Percentiles rank a stretch among this genome's conserved stretches.
These are phyloP conservation scores for Eudemis profundana DNA, from an alignment of 2,888 invertebrate genomes.

Conservation along the genomic window DNA sequence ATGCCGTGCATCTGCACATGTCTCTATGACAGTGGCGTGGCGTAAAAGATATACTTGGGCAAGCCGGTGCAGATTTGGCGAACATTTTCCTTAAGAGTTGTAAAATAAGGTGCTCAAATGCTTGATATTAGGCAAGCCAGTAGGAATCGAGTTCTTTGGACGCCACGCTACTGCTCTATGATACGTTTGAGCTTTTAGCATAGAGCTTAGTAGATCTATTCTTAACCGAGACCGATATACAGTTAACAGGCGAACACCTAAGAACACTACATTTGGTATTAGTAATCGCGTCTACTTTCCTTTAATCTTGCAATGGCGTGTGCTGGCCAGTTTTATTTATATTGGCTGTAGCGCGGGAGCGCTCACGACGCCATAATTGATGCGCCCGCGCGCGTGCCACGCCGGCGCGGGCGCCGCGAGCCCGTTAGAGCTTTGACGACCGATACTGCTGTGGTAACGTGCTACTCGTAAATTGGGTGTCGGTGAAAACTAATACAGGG, in stretches of 20 bases:
- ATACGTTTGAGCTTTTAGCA: too few species aligned
- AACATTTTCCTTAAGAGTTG: too few species aligned
- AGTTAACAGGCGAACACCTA: not conserved
- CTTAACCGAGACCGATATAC: too few species aligned
- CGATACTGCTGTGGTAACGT: slow-evolving; percentile 29
- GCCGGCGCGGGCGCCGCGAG: slow-evolving; percentile 51
- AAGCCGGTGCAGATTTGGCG: too few species aligned
- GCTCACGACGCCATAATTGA: slow-evolving; percentile 83
- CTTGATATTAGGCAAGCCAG: too few species aligned
- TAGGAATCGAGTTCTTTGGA: too few species aligned
- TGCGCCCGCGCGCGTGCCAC: slow-evolving; percentile 71
- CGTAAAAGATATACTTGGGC: too few species aligned
- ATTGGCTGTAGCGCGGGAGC: slow-evolving; percentile 81
- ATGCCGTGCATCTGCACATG: too few species aligned
- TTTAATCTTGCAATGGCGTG: slow-evolving; percentile 52
- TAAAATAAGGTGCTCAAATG: too few species aligned
- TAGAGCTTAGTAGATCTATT: too few species aligned
- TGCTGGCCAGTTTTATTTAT: slow-evolving; percentile 80
- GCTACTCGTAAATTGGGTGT: slow-evolving; percentile 33
- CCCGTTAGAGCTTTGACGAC: slow-evolving; percentile 45
- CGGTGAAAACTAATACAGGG: slow-evolving; percentile 19
- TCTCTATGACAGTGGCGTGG: too few species aligned
- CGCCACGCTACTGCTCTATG: too few species aligned
- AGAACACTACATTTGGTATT: slow-evolving; percentile 1
- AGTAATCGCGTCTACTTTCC: slow-evolving; percentile 32